Conservation (phyloP, 2,888 invertebrate genomes). For the Agrypnus murinus region DNA sequence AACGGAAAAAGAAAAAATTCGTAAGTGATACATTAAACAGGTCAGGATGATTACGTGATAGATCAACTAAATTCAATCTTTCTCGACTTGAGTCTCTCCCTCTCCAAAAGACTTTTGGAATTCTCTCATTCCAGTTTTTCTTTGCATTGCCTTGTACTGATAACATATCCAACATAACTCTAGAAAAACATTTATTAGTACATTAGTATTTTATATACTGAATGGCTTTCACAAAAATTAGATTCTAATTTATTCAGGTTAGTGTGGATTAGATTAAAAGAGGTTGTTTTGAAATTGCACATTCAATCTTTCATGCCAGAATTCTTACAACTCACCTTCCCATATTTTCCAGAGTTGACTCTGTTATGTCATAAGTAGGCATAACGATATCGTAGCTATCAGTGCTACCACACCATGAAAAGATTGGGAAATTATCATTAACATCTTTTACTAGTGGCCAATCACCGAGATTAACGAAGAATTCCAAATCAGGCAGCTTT, state of each 20-base stretch:
- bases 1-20: constrained; percentile 95
- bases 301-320: neutral
- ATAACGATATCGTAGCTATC: constrained; percentile 91
- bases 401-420: constrained; percentile 97
- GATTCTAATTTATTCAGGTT: too few relatives aligned
- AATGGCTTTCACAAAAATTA: too few relatives aligned
- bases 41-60: constrained; percentile 84
- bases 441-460: constrained; percentile 86
- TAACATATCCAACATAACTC: constrained; percentile 91
- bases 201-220: too few relatives aligned
- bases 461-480: constrained; percentile 95
- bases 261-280: too few relatives aligned
- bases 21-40: constrained; percentile 94
- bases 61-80: constrained; percentile 86
- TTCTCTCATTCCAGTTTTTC: constrained; percentile 82
- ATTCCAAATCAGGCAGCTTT: constrained; percentile 88
- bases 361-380: constrained; percentile 96
- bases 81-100: constrained; percentile 94
- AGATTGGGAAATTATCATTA: constrained; percentile 81
- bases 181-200: too few relatives aligned
- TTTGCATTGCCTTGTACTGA: constrained; percentile 90
- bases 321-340: constrained; percentile 78
- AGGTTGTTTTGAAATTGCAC: too few relatives aligned
- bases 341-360: constrained; percentile 94
- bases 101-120: constrained; percentile 89